Base-by-base conservation (phyloP, 2,113 vertebrate genomes). In the Saguinus imperator region DNA sequence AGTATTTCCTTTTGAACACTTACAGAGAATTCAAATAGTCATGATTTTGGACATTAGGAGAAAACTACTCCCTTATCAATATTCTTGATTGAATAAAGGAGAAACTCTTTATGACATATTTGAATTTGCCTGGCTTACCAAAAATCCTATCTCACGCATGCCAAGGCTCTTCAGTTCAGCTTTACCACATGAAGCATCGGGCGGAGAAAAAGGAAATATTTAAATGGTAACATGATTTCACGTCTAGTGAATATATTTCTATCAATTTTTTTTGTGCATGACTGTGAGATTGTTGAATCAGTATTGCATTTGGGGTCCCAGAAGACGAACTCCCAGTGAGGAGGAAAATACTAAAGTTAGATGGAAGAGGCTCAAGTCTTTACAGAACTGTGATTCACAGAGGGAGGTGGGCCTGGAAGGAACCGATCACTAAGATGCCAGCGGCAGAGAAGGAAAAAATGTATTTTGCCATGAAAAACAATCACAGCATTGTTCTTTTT, bases 221-320 rank as follows among this genome's bases (percentile, higher is more conserved):
- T 93, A 58, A 93, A 94, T 23, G 81, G 58, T 76, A 90, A 61
- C 83, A 94, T 82, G 93, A 96, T 85, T 96, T 89, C 80, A 93
- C 77, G 85, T 85, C 83, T 20, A 87, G 61, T 37, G 52, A 87
- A 88, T 87, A 45, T 45, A 87, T 97, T 94, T 94, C 79, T 93
- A 72, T 95, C 87, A 91, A 23, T 89, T 81, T 92, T 94, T 80
- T 93, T 73, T 66, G 58, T 87, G 75, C 87, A 37, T 73, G 86
- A 93, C 89, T 45, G 16, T 91, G 94, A 93, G 66, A 68, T 61
- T 64, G 80, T 85, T 76, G 55, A 95, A 61, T 20, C 58, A 48
- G 75, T 45, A 68, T 40, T 79, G 21, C 68, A 79, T 81, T 91
- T 94, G 85, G 45, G 32, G 66, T 96, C 94, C 77, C 50, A 61